Percentiles rank a stretch among this genome's conserved stretches.
Evolutionary conservation across 1,140 invertebrate genomes (phyloP).

Genomic region (Pachypeltis micranthus): DNA sequence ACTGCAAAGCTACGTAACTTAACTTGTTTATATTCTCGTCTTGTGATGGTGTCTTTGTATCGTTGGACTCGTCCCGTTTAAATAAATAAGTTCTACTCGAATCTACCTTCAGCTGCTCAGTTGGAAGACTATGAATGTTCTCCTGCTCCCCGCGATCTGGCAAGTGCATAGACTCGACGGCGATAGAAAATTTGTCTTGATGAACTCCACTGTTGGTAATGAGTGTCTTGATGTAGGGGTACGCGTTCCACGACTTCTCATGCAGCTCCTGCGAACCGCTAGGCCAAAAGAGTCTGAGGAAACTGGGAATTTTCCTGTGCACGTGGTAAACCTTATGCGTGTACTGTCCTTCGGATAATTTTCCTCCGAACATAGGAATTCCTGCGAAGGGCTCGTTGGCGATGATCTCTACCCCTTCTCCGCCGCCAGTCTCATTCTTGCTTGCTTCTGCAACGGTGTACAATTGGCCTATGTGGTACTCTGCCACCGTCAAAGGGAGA

Average conservation of each 20-base stretch:
- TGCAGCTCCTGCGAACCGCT: conserved; percentile 90
- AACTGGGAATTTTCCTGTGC: conserved; percentile 83
- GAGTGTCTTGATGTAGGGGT: conserved; percentile 95
- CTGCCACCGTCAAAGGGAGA: conserved; percentile 91
- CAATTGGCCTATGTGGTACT: conserved; percentile 94
- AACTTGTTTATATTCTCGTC: no score
- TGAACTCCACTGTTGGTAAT: conserved; percentile 94
- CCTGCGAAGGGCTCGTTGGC: conserved; percentile 92
- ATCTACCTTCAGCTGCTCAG: conserved; percentile 62
- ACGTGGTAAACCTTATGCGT: conserved; percentile 97
- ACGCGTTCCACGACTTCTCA: conserved; percentile 98
- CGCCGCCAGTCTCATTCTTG: conserved; percentile 85
- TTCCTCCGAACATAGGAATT: conserved; percentile 68
- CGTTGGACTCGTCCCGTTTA: no score
- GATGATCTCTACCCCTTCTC: conserved; percentile 94
- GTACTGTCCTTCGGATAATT: conserved; percentile 67
- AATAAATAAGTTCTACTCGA: no score
- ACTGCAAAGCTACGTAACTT: no score
- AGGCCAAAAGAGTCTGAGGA: conserved; percentile 81
- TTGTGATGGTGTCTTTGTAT: no score
- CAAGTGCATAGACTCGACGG: conserved; percentile 95
- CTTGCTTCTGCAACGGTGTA: conserved; percentile 99
- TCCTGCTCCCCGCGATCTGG: conserved; percentile 87
- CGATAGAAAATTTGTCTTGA: conserved; percentile 82
- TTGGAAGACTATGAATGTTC: conserved; percentile 84